These are phyloP conservation scores for Tamandua tetradactyla DNA, from an alignment of 2,797 vertebrate genomes.

Conservation along the genomic window DNA sequence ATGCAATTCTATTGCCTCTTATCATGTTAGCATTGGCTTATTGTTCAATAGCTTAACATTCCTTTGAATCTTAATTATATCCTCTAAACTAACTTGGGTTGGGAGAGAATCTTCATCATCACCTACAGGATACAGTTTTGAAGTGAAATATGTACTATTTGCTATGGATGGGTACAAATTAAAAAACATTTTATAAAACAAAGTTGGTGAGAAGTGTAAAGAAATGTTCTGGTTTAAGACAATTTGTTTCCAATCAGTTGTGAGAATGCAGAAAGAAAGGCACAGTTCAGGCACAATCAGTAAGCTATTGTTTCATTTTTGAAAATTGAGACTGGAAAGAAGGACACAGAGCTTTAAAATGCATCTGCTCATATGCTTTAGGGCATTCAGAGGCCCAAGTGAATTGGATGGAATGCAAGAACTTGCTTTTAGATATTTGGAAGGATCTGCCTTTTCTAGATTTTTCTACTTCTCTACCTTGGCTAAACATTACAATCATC, in stretches of 20 bases:
- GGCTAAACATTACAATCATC: conserved; percentile 14
- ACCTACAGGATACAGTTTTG: neutral
- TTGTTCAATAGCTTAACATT: neutral
- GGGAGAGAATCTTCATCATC: neutral
- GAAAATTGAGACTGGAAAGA: neutral
- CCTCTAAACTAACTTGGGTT: neutral
- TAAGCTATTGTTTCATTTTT: neutral
- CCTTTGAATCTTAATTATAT: neutral
- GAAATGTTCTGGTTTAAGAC: neutral
- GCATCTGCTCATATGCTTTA: neutral
- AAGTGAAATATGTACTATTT: neutral
- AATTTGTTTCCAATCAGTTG: neutral
- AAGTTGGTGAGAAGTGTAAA: neutral
- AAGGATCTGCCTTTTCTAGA: neutral
- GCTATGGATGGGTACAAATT: neutral
- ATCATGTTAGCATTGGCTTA: neutral
- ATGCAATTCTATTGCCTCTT: neutral
- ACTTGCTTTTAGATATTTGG: neutral
- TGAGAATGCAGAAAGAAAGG: neutral
- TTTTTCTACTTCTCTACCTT: conserved; percentile 51
- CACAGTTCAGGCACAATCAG: neutral
- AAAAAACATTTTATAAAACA: neutral
- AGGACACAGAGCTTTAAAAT: neutral
- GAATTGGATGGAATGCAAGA: neutral
- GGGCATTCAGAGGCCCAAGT: neutral